Evolutionary conservation across 2,113 vertebrate species (phyloP).

Genomic region (Furnarius figulus): DNA sequence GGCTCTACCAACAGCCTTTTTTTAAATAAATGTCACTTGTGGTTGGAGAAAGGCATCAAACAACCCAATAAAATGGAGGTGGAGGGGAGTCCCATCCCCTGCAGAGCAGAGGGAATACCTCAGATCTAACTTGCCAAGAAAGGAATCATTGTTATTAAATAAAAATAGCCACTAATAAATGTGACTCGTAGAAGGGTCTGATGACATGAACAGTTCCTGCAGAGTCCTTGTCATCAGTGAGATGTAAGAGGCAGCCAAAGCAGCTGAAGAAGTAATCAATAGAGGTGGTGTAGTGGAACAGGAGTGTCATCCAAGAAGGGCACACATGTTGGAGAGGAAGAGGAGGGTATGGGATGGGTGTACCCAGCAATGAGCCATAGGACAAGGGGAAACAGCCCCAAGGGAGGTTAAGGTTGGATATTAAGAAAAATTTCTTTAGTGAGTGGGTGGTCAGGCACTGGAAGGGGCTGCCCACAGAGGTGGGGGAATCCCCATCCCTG

Average conservation of each 20-base stretch:
- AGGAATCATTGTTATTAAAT: accelerated
- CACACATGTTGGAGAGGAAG: background rate
- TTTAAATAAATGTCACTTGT: background rate
- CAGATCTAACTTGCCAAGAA: background rate
- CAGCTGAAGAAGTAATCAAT: background rate
- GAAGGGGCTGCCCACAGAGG: background rate
- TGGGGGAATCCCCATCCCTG: background rate
- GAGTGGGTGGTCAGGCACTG: background rate
- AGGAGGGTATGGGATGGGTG: background rate
- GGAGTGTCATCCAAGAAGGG: background rate
- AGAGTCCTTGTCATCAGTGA: background rate
- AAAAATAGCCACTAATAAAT: background rate
- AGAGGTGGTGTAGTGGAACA: background rate
- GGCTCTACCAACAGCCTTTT: background rate
- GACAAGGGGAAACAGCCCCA: background rate
- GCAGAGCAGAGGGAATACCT: accelerated
- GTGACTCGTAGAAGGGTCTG: background rate
- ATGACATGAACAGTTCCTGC: background rate
- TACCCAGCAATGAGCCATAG: background rate
- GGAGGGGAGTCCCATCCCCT: background rate
- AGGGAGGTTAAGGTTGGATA: background rate
- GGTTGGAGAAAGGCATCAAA: background rate
- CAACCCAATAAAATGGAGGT: background rate
- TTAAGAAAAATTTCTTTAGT: background rate
- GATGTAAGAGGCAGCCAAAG: background rate